phyloP scores from a whole-genome alignment of 2,797 vertebrate genomes.

The Potorous gilbertii region DNA sequence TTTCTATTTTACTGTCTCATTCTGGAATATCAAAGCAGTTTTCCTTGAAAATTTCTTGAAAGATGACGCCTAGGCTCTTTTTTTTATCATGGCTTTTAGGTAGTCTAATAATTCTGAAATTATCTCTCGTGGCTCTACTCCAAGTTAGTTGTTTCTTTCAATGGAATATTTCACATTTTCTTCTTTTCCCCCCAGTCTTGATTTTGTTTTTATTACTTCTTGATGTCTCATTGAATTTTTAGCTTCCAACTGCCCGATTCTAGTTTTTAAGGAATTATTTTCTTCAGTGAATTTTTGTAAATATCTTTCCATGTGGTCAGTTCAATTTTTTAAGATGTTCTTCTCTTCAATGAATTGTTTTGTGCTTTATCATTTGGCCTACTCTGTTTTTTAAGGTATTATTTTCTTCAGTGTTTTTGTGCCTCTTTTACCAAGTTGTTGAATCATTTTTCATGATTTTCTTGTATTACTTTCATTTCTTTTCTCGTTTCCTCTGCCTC shows the following conservation, averaged over 20 bases:
- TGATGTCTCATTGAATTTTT: neutral
- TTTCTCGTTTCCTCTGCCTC: neutral
- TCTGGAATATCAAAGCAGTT: neutral
- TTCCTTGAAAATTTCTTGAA: neutral
- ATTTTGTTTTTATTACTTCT: neutral
- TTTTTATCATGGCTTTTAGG: neutral
- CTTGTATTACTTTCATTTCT: neutral
- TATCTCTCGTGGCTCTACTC: neutral
- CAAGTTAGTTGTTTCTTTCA: neutral
- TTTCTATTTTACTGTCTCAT: neutral
- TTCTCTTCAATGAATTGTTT: no score
- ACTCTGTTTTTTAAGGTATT: neutral
- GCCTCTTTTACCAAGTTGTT: neutral
- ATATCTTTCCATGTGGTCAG: neutral
- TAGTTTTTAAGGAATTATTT: neutral
- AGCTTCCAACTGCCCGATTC: neutral
- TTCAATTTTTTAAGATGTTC: neutral
- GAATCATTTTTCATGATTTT: neutral
- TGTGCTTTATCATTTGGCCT: neutral
- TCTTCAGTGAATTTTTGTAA: neutral
- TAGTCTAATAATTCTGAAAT: neutral
- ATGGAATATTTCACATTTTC: neutral
- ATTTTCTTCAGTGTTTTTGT: neutral
- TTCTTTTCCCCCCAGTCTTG: neutral
- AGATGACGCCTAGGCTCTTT: neutral